phyloP scores from a whole-genome alignment of 2,113 vertebrate genomes.

The Penelope pileata region DNA sequence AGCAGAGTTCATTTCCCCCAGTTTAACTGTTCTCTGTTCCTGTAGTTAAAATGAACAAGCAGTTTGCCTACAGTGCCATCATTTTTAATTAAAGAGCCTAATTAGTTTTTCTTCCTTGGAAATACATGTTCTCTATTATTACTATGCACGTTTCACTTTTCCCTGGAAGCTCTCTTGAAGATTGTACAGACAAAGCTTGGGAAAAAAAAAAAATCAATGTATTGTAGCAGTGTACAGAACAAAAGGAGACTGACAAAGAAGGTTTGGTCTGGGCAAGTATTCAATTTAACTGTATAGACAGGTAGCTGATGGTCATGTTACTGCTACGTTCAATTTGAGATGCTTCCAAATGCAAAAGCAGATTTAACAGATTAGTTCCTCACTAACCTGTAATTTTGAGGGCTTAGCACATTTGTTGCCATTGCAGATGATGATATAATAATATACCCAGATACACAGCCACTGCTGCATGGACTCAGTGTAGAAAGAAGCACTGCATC shows the following conservation, averaged over 20 bases:
- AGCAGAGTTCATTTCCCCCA: conserved; percentile 32
- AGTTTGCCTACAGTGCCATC: conserved; percentile 26
- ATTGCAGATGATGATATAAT: not conserved
- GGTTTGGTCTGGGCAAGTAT: not conserved
- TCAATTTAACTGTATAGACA: not conserved
- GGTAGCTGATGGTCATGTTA: not conserved
- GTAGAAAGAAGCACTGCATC: not conserved
- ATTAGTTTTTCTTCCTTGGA: conserved; percentile 48
- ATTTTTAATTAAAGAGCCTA: conserved; percentile 59
- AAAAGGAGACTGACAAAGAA: not conserved
- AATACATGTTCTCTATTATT: conserved; percentile 26
- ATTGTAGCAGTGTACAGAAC: not conserved
- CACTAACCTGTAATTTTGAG: not conserved
- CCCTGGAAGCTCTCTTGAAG: not conserved
- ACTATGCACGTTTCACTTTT: not conserved
- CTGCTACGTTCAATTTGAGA: not conserved
- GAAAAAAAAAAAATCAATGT: not conserved
- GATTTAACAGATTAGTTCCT: not conserved
- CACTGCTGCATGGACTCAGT: rapidly evolving
- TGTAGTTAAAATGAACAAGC: conserved; percentile 50
- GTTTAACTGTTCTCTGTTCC: conserved; percentile 5
- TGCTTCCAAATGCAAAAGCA: not conserved
- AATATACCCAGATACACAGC: not conserved
- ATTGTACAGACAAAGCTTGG: not conserved
- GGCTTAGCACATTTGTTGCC: not conserved